Evolutionary conservation across 2,797 vertebrate genomes (phyloP), one percentile per base, ranked within the genome.

Genomic region (Etheostoma nigrum): DNA sequence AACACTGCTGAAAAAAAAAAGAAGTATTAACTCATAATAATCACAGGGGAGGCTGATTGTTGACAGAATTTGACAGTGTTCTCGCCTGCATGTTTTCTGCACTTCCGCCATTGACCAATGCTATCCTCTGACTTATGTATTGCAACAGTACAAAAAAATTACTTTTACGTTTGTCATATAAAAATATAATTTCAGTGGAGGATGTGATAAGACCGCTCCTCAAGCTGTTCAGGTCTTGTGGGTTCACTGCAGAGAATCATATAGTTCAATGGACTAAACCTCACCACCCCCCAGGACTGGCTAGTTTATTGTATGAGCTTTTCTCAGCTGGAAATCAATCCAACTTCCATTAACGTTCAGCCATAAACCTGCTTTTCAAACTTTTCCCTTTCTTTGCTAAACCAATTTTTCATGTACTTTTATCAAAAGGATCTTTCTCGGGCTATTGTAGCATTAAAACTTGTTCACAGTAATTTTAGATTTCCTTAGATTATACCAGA

Each of bases 401-500:
- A 14, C 36, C 11, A 2, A 49, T 65, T 62, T 72, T 45, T 25
- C 62, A 23, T 25, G n/a, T 51, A 5, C 10, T 44, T 76, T 52
- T 27, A 69, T 76, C 70, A 74, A 48, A 48, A 64, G 13, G 40
- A 67, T 70, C 54, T 51, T 1, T 6, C 40, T 45, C 19, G 0
- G 33, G 4, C 27, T 40, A 7, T 63, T 48, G 1, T 72, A 45
- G 67, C 23, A 11, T 65, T 67, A 19, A 47, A 74, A 47, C 18
- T 16, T 66, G 18, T 66, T 81, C 59, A n/a, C 58, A 42, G 75
- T 61, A 33, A 79, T 52, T 73, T 55, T 42, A 47, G 65, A 67
- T 79, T 59, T 15, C 2, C 30, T 51, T 23, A 79, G 79, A 67
- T 84, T 66, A 55, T 14, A 33, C 27, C 36, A 48, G 64, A 82